Evolutionary conservation across 2,888 invertebrate species (phyloP).

Genomic region (Philopedon plagiatum): DNA sequence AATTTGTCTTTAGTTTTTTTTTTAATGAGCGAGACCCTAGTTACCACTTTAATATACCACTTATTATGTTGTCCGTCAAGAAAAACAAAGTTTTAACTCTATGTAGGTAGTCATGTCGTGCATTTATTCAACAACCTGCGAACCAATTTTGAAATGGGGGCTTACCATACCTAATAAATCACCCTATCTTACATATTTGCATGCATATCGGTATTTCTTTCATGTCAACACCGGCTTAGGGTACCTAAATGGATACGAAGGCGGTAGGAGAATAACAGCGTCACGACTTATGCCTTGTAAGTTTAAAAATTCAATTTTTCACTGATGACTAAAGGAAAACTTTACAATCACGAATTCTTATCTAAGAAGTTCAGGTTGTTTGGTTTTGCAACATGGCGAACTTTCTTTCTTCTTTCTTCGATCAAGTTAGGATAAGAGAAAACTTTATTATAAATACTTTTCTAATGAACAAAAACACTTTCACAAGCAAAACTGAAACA

Average conservation of each 20-base stretch:
- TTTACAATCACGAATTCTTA: conserved; percentile 49
- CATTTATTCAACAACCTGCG: conserved; percentile 18
- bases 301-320: conserved; percentile 50
- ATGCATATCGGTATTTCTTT: conserved; percentile 44
- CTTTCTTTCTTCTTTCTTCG: neutral
- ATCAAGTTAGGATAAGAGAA: neutral
- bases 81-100: too few relatives aligned
- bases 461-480: too few relatives aligned
- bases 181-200: conserved; percentile 25
- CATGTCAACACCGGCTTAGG: conserved; percentile 40
- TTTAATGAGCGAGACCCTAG: too few relatives aligned
- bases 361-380: conserved; percentile 48
- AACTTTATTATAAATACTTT: neutral
- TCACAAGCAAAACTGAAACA: too few relatives aligned
- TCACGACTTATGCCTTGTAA: conserved; percentile 33
- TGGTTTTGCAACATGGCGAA: conserved; percentile 34
- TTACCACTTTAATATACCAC: too few relatives aligned
- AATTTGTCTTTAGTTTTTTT: too few relatives aligned
- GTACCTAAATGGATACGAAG: conserved; percentile 11
- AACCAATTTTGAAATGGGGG: conserved; percentile 29
- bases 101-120: conserved; percentile 2
- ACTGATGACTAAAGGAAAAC: conserved; percentile 45
- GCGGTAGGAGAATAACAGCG: conserved; percentile 18
- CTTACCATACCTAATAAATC: conserved; percentile 6
- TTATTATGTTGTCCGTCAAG: too few relatives aligned